Evolutionary conservation across 2,113 vertebrate species (phyloP).

Genomic region (Baryphthengus martii): DNA sequence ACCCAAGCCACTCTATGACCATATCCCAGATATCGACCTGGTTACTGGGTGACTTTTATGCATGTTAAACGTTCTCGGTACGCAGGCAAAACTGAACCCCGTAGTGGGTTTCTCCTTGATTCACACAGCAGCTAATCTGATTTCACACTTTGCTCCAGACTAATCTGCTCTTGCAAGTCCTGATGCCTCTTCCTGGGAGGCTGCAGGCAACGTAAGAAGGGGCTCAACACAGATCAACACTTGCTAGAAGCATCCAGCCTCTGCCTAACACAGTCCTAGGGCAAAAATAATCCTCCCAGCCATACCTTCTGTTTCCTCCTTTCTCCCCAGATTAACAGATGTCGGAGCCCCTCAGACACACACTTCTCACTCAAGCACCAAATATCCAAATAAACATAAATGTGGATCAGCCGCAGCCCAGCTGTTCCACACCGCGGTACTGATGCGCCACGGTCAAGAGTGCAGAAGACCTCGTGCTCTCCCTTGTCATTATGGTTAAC

Average conservation of each 20-base stretch:
- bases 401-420: rapidly evolving
- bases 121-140: background rate
- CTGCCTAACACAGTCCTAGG: background rate
- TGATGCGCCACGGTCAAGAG: rapidly evolving
- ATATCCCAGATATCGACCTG: rapidly evolving
- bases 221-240: background rate
- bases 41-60: background rate
- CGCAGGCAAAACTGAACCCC: rapidly evolving
- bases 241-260: background rate
- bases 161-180: too few relatives aligned
- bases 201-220: background rate
- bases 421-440: background rate
- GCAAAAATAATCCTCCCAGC: background rate
- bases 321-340: background rate
- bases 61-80: background rate
- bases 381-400: background rate
- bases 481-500: background rate
- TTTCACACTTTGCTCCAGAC: background rate
- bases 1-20: background rate
- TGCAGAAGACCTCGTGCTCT: background rate
- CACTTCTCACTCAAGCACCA: background rate
- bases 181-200: background rate
- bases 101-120: background rate
- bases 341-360: background rate
- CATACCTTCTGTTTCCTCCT: background rate